Percentiles rank a stretch among this genome's conserved stretches.
Evolutionary conservation across 2,888 invertebrate genomes (phyloP).

Genomic region (Asteroscopus sphinx): DNA sequence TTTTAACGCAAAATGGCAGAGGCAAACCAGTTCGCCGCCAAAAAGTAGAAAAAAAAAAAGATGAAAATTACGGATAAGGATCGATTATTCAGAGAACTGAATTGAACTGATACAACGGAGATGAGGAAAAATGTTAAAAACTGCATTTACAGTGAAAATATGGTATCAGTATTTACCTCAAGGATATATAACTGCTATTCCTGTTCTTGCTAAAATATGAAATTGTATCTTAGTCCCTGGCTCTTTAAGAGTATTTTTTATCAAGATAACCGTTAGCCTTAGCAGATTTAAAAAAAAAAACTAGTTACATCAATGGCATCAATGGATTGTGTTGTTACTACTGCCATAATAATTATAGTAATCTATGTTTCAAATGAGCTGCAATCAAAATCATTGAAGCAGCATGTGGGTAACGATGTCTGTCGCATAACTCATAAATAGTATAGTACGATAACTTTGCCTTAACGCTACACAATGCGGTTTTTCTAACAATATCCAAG

Average conservation of each 20-base stretch:
- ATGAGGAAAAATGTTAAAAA: constrained; percentile 37
- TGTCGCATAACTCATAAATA: constrained; percentile 47
- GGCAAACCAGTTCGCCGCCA: constrained; percentile 50
- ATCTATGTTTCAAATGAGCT: constrained; percentile 41
- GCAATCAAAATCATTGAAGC: constrained; percentile 47
- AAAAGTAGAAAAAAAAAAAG: constrained; percentile 46
- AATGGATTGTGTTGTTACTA: constrained; percentile 21
- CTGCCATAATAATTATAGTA: constrained; percentile 33
- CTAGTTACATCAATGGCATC: neutral
- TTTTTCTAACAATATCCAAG: constrained; percentile 39
- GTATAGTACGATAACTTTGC: constrained; percentile 19
- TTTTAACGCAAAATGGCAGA: constrained; percentile 29
- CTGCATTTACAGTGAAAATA: constrained; percentile 9
- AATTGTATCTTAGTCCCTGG: too few relatives aligned
- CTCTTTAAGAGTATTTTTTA: too few relatives aligned
- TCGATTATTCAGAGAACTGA: constrained; percentile 8
- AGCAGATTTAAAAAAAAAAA: too few relatives aligned
- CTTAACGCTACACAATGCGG: constrained; percentile 19
- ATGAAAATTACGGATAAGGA: constrained; percentile 14
- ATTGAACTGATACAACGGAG: constrained; percentile 13
- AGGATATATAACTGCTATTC: constrained; percentile 18
- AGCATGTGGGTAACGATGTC: constrained; percentile 46
- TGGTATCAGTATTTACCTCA: constrained; percentile 25
- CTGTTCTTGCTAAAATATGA: neutral
- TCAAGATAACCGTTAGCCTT: too few relatives aligned